phyloP scores from a whole-genome alignment of 2,888 invertebrate genomes.

The Lasioglossum figueresi region DNA sequence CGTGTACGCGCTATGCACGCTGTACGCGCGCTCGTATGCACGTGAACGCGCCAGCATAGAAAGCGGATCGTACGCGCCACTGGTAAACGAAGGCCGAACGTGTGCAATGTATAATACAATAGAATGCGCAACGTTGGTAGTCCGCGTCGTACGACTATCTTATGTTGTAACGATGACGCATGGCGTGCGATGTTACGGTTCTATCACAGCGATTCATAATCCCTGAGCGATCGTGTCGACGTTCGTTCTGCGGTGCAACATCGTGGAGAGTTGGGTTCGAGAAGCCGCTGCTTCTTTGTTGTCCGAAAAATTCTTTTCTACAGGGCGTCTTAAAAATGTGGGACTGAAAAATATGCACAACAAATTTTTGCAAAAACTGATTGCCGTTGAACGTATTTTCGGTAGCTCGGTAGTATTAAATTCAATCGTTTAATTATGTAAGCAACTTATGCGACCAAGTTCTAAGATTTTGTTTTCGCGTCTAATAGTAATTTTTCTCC shows the following conservation, averaged over 20 bases:
- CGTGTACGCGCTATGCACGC: background rate
- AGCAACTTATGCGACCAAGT: background rate
- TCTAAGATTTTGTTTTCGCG: background rate
- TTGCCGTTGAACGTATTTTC: background rate
- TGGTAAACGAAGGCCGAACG: slow-evolving; percentile 34
- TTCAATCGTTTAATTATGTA: background rate
- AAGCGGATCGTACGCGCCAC: background rate
- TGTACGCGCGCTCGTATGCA: slow-evolving; percentile 2
- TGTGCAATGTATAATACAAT: slow-evolving; percentile 14
- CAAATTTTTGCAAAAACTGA: background rate
- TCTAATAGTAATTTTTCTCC: background rate
- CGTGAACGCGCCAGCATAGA: background rate
- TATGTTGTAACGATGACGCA: background rate
- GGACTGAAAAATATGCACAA: background rate
- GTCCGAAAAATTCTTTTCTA: background rate
- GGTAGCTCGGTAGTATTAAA: background rate
- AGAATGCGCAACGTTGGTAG: background rate
- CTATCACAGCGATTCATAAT: background rate
- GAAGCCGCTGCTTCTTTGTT: background rate
- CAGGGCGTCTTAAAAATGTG: background rate
- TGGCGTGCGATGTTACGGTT: slow-evolving; percentile 1
- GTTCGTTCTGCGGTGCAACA: background rate
- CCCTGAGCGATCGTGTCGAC: background rate
- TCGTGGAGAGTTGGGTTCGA: background rate
- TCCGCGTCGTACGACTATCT: background rate